Evolutionary conservation across 2,888 invertebrate species (phyloP), one percentile per base, ranked within the genome.

Genomic region (Craniophora ligustri): DNA sequence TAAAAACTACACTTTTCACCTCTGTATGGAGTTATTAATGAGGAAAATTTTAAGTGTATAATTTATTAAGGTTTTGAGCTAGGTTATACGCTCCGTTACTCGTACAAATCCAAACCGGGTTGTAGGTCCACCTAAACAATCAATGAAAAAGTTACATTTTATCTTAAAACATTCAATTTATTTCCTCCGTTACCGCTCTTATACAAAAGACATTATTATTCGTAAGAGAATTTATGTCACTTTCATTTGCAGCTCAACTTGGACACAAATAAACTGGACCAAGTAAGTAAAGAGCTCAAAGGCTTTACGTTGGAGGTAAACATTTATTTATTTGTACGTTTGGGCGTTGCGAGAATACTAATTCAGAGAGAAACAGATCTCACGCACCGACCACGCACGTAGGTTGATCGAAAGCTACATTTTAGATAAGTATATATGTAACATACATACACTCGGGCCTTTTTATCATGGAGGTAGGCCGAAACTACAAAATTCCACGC

Each of bases 211-310:
- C 32, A 40, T 13, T 54, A 23, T 45, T 36, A 40, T 26, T 18
- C 6, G 16, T 15, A 21, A 35, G n/a, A 44, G 13, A 67, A 56
- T 53, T 34, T 42, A 46, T 48, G 32, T 53, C 48, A 47, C 28
- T 41, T 40, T 49, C 42, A 67, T 67, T 72, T 53, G 28, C 54
- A 40, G 38, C 32, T 40, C 34, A 42, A 41, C 62, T 51, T 30
- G 38, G 15, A 34, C 31, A 48, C 23, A 35, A 21, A 47, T 57
- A 50, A 55, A 63, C 42, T 54, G 28, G 42, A 45, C 44, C 21
- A 48, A 51, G 34, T 60, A 50, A 50, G 72, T 55, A 68, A 40
- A 50, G 46, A 57, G 49, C 74, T 73, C 61, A 70, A 66, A 70
- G 46, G 51, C 28, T 57, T 67, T 38, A 38, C 30, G 41, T 47